A percentile compares a stretch with the other conserved stretches of the same genome.
These are phyloP conservation scores for Stegophylla sp. DNA, from an alignment of 2,888 invertebrate genomes.

Conservation along the genomic window DNA sequence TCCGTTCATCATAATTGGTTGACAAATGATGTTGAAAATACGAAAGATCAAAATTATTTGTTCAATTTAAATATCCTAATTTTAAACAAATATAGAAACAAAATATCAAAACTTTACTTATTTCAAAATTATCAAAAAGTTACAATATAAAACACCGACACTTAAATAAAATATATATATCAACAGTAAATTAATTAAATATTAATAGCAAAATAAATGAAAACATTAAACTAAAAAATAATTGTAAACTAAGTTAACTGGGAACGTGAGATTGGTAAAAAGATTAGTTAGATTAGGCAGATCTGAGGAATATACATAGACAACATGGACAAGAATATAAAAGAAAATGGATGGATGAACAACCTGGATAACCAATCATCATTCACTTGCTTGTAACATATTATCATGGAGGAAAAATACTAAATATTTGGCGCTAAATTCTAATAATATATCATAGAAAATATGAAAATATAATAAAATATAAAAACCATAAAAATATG, in stretches of 20 bases:
- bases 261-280: neutral
- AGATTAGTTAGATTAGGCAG: neutral
- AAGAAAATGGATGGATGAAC: conserved; percentile 54
- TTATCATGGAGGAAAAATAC: conserved; percentile 29
- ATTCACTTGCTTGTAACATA: neutral
- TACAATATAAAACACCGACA: neutral
- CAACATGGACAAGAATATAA: conserved; percentile 33
- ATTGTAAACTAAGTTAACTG: neutral
- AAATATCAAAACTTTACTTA: neutral
- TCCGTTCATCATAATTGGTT: conserved; percentile 50
- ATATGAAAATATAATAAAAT: no score
- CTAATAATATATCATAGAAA: no score
- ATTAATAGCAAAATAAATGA: neutral
- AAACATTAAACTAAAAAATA: neutral
- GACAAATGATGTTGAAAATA: neutral
- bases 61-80: neutral
- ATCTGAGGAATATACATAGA: neutral
- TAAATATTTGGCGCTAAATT: conserved; percentile 10
- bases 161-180: neutral
- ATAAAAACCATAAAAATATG: no score
- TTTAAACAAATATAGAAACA: neutral
- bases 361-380: neutral
- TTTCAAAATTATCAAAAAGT: neutral
- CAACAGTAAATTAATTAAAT: neutral
- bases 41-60: neutral